These are phyloP conservation scores for Drosophila ohnishii DNA, from an alignment of 1,140 invertebrate species.

Conservation along the genomic window DNA sequence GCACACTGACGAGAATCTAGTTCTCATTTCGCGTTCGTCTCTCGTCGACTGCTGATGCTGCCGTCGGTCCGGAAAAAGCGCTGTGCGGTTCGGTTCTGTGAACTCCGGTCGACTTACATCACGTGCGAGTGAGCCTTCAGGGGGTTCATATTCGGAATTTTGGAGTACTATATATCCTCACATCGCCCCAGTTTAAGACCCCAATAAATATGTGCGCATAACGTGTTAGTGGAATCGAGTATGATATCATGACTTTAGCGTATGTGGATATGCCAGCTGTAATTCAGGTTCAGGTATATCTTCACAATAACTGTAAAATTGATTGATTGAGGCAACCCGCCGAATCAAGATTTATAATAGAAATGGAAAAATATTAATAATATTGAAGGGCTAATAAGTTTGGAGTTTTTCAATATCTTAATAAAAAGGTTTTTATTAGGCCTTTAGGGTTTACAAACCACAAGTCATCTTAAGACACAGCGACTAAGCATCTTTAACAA, in stretches of 20 bases:
- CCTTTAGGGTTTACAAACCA: not conserved
- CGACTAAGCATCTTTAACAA: not conserved
- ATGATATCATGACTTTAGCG: constrained; percentile 85
- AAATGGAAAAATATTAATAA: not conserved
- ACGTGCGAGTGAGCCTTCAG: constrained; percentile 19
- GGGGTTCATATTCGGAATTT: constrained; percentile 9
- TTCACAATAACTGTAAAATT: constrained; percentile 15
- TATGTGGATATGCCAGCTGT: constrained; percentile 87
- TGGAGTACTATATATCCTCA: not conserved
- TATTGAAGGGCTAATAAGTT: not conserved
- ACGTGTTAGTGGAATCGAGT: constrained; percentile 26
- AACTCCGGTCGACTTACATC: constrained; percentile 2
- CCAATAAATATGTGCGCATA: constrained; percentile 10
- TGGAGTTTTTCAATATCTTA: not conserved
- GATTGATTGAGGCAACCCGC: not conserved
- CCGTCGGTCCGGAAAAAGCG: constrained; percentile 57
- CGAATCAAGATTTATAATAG: not conserved
- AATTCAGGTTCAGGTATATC: constrained; percentile 86
- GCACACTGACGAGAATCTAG: constrained; percentile 68
- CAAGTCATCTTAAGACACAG: not conserved
- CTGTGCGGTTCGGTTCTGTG: constrained; percentile 30
- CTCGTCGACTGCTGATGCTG: constrained; percentile 64
- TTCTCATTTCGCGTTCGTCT: constrained; percentile 74
- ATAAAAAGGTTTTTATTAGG: not conserved
- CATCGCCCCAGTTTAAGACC: not conserved